phyloP scores from a whole-genome alignment of 2,113 vertebrate species.

The Eptesicus fuscus region DNA sequence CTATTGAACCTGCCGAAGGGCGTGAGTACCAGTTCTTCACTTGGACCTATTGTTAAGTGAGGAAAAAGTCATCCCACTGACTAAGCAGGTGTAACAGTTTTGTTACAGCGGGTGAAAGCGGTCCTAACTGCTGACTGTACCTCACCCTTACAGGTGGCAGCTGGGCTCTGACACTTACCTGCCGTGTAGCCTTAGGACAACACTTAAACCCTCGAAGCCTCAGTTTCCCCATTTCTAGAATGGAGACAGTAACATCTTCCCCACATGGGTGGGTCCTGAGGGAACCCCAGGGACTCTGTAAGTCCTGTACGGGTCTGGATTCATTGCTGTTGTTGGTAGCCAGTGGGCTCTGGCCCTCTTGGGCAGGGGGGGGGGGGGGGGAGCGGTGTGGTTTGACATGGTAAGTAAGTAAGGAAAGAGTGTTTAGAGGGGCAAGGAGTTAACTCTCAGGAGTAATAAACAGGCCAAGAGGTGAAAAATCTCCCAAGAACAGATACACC shows the following conservation, averaged over 20 bases:
- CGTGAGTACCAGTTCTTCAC: background rate
- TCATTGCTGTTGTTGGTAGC: background rate
- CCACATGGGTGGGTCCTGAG: background rate
- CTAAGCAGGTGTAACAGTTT: too few relatives aligned
- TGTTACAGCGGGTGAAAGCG: background rate
- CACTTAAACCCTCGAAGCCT: background rate
- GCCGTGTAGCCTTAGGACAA: background rate
- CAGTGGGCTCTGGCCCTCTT: background rate
- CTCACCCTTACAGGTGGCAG: rapidly evolving
- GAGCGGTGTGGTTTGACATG: background rate
- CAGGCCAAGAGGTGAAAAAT: background rate
- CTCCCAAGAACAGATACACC: background rate
- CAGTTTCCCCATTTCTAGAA: background rate
- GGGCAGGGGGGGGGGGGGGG: background rate
- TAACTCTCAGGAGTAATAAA: background rate
- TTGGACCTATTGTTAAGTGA: background rate
- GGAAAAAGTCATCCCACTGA: background rate
- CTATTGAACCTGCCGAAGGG: rapidly evolving
- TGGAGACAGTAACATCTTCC: background rate
- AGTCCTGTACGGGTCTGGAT: too few relatives aligned
- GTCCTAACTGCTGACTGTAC: too few relatives aligned
- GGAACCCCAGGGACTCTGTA: background rate
- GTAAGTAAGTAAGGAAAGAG: background rate
- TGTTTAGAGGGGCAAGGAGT: background rate
- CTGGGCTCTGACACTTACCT: background rate